phyloP scores from a whole-genome alignment of 2,888 invertebrate species.

The Magallana nippona region DNA sequence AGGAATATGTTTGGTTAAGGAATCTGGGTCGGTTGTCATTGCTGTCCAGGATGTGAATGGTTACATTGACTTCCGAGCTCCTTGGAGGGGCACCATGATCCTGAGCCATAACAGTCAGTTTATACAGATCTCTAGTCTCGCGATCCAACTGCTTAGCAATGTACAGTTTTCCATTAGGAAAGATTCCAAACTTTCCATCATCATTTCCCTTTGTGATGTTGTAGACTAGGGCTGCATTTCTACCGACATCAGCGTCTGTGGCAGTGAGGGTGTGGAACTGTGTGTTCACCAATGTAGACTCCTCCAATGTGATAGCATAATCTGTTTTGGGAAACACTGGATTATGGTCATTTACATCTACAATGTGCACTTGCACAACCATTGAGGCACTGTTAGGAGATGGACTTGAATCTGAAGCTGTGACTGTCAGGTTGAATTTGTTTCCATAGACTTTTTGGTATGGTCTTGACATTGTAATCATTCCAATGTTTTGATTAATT shows the following conservation, averaged over 20 bases:
- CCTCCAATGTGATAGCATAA: conserved; percentile 94
- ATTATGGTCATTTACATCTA: conserved; percentile 97
- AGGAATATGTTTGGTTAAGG: conserved; percentile 83
- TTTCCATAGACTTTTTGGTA: conserved; percentile 50
- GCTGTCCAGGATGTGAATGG: conserved; percentile 87
- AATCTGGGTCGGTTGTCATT: conserved; percentile 82
- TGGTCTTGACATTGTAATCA: conserved; percentile 91
- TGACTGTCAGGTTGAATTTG: conserved; percentile 61
- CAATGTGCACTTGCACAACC: conserved; percentile 82
- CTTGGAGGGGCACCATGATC: conserved; percentile 83
- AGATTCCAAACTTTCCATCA: conserved; percentile 93
- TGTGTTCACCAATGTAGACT: conserved; percentile 94
- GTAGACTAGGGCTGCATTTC: conserved; percentile 74
- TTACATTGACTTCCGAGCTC: conserved; percentile 90
- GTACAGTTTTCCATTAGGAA: conserved; percentile 95
- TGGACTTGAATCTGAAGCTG: conserved; percentile 70
- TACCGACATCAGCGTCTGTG: conserved; percentile 72
- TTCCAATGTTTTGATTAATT: conserved; percentile 92
- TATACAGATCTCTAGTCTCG: conserved; percentile 94
- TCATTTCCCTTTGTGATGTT: conserved; percentile 91
- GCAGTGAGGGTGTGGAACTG: conserved; percentile 80
- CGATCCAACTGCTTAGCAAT: conserved; percentile 92
- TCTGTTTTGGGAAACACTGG: conserved; percentile 95
- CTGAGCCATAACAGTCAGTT: conserved; percentile 89
- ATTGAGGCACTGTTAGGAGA: conserved; percentile 63